Evolutionary conservation across 1,140 invertebrate species (phyloP).

Genomic region (Cherax quadricarinatus): DNA sequence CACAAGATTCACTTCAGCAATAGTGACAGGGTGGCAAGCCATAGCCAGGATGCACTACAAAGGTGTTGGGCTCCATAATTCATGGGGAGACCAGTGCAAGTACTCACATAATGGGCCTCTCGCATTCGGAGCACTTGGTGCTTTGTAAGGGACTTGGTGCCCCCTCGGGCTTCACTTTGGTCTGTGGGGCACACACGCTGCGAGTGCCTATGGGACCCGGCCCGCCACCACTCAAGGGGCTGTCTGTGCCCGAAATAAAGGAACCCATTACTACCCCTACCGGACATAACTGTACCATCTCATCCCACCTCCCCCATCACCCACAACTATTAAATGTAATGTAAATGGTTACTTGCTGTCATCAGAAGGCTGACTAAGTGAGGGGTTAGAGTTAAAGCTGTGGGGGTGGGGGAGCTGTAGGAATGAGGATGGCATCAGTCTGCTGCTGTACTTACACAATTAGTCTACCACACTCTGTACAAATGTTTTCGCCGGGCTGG

Average conservation of each 20-base stretch:
- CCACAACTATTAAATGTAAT: slow-evolving; percentile 14
- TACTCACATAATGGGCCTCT: slow-evolving; percentile 87
- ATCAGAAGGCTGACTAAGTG: neutral
- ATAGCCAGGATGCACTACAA: slow-evolving; percentile 16
- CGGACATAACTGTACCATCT: slow-evolving; percentile 14
- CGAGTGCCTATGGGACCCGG: slow-evolving; percentile 52
- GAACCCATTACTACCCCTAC: slow-evolving; percentile 64
- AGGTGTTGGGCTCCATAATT: slow-evolving; percentile 26
- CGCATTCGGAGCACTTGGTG: slow-evolving; percentile 84
- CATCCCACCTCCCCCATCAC: slow-evolving; percentile 24
- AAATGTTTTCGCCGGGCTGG: slow-evolving; percentile 92
- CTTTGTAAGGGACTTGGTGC: slow-evolving; percentile 43
- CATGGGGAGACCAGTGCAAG: slow-evolving; percentile 54
- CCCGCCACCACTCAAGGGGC: slow-evolving; percentile 53
- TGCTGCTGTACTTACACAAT: slow-evolving; percentile 90
- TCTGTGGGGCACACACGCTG: slow-evolving; percentile 71
- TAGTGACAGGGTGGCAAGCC: neutral
- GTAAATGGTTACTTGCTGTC: slow-evolving; percentile 22
- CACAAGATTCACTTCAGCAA: neutral
- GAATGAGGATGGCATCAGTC: slow-evolving; percentile 22
- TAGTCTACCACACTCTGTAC: slow-evolving; percentile 93
- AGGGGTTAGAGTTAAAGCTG: slow-evolving; percentile 36
- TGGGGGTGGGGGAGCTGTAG: slow-evolving; percentile 13
- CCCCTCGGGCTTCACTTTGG: slow-evolving; percentile 64
- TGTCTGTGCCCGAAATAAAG: slow-evolving; percentile 64